Evolutionary conservation across 2,888 invertebrate genomes (phyloP), one percentile per base, ranked within the genome.

Genomic region (Protonemura montana): DNA sequence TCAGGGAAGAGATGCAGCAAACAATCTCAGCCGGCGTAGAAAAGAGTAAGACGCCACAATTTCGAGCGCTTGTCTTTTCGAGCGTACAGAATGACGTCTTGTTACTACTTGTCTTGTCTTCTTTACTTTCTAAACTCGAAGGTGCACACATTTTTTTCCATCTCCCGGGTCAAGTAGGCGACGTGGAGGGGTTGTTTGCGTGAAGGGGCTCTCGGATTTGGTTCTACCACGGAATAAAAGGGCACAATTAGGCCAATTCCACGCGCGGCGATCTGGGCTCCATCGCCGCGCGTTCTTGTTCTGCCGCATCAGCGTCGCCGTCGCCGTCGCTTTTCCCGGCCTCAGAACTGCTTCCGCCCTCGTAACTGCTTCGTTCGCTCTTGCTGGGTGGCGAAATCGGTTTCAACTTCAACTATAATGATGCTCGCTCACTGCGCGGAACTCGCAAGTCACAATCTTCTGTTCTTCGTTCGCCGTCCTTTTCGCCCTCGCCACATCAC

Each of bases 191-290:
- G 41, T 87, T 77, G 84, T 86, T 86, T 86, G 82, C 85, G 87
- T 87, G 86, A 87, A 86, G 87, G 85, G 35, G 82, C 41, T 82
- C 28, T 59, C 6, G 82, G 87, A 87, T 81, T 82, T 80, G 85
- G 82, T 85, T 80, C 76, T 5, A 30, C 59, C 77, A n/a, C 86
- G 41, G 77, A 21, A 82, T 86, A 86, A 35, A 82, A 82, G 82
- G 83, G 77, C 86, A 87, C 87, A 87, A 87, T 87, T 87, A 86
- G 87, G 87, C 87, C 86, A 86, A 86, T 87, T 77, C 80, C 59
- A 7, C 3, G 21, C 1, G 16, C 59, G 59, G 59, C 21, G 59
- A 59, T 10, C 78, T 7, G 78, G 86, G 83, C 78, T 80, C 82
- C 21, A 77, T 21, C 77, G 21, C 78, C 77, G 25, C 59, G 21